phyloP scores from a whole-genome alignment of 2,797 vertebrate genomes.

The Staurois parvus region DNA sequence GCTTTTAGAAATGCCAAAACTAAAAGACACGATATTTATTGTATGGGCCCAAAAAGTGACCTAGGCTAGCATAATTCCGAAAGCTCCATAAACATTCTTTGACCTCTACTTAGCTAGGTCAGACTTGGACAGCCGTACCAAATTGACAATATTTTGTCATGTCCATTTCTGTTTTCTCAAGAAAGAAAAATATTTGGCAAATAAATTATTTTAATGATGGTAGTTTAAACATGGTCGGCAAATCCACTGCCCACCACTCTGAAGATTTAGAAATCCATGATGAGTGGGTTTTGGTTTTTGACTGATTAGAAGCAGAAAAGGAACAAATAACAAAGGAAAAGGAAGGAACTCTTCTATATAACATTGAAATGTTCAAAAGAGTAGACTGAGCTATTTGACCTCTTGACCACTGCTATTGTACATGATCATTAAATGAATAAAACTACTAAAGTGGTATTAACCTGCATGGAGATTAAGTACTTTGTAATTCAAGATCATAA shows the following conservation, averaged over 20 bases:
- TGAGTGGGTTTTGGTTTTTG: background rate
- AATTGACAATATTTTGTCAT: conserved; percentile 5
- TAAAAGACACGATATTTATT: no score
- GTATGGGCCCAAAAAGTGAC: background rate
- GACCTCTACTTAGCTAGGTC: background rate
- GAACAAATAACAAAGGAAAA: background rate
- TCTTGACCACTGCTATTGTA: background rate
- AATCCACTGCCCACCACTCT: background rate
- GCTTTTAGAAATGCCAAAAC: no score
- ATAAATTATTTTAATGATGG: conserved; percentile 35
- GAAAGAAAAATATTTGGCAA: conserved; percentile 38
- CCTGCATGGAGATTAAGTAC: background rate
- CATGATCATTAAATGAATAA: background rate
- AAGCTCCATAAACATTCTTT: conserved; percentile 1
- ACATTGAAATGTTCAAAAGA: background rate
- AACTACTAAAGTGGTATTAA: background rate
- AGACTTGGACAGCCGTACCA: conserved; percentile 17
- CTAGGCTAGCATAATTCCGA: background rate
- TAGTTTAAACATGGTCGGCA: conserved; percentile 9
- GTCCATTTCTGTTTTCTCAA: conserved; percentile 18
- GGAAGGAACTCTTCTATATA: background rate
- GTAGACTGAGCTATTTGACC: background rate
- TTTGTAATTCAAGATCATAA: background rate
- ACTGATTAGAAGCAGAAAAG: background rate
- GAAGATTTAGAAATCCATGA: background rate